Evolutionary conservation across 2,888 invertebrate species (phyloP).

Genomic region (Argynnis bischoffii): DNA sequence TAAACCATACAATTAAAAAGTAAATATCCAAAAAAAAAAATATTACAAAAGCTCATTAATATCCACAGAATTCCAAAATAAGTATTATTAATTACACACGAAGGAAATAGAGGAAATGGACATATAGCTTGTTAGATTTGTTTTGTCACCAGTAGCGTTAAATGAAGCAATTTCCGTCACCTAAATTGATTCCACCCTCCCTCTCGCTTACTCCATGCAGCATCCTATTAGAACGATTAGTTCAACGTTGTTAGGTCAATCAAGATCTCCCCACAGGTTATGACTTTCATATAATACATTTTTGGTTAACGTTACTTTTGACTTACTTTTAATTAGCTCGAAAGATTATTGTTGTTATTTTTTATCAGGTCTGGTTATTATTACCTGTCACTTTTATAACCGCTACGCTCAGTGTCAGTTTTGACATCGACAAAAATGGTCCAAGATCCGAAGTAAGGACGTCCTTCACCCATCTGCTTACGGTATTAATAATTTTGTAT

Average conservation of each 20-base stretch:
- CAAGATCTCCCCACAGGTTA: slow-evolving; percentile 26
- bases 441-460: no score
- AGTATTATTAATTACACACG: slow-evolving; percentile 11
- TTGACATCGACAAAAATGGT: no score
- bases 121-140: slow-evolving; percentile 49
- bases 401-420: no score
- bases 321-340: neutral
- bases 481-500: no score
- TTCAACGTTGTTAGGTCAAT: slow-evolving; percentile 37
- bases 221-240: slow-evolving; percentile 39
- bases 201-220: slow-evolving; percentile 38
- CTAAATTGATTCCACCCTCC: slow-evolving; percentile 58
- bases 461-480: no score
- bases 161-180: slow-evolving; percentile 66
- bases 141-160: slow-evolving; percentile 59
- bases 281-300: slow-evolving; percentile 26
- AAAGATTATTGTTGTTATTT: neutral
- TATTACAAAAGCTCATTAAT: no score
- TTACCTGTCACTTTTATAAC: no score
- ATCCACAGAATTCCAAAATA: neutral
- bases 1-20: no score
- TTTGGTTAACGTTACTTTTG: slow-evolving; percentile 20
- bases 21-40: no score
- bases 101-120: slow-evolving; percentile 42
- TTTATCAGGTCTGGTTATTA: no score